Evolutionary conservation across 92 coral and sea anemone species (phyloP).

Genomic region (Epizoanthus scotinus): DNA sequence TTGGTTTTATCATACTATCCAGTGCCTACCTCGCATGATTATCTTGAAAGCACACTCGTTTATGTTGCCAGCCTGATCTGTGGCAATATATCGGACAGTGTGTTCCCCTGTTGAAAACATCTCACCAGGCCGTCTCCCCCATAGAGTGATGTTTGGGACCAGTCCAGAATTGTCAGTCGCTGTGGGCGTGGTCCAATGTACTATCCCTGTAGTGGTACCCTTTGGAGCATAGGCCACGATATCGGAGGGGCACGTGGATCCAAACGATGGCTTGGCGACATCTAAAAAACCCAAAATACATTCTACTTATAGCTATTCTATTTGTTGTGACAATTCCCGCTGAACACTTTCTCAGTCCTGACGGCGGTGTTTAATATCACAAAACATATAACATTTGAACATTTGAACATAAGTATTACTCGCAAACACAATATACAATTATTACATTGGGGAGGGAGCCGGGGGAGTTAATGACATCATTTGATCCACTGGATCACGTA

Average conservation of each 20-base stretch:
- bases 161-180: slow-evolving; percentile 41
- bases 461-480: no score
- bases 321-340: no score
- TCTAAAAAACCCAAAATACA: not conserved
- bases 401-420: no score
- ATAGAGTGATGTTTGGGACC: slow-evolving; percentile 32
- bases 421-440: no score
- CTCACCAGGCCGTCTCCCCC: slow-evolving; percentile 58
- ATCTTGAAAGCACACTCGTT: slow-evolving; percentile 50
- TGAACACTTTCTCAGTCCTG: no score
- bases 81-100: slow-evolving; percentile 50
- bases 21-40: slow-evolving; percentile 32
- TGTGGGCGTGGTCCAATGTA: slow-evolving; percentile 27
- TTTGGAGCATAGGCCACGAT: slow-evolving; percentile 22
- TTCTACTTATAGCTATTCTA: not conserved
- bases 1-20: not conserved
- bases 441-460: no score
- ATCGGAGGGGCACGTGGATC: slow-evolving; percentile 28
- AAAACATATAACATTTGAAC: no score
- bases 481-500: no score
- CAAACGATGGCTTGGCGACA: slow-evolving; percentile 42
- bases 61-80: slow-evolving; percentile 55
- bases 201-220: slow-evolving; percentile 21
- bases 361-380: no score
- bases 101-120: slow-evolving; percentile 54